Evolutionary conservation across 2,113 vertebrate genomes (phyloP).

Genomic region (Paracanthobrama guichenoti): DNA sequence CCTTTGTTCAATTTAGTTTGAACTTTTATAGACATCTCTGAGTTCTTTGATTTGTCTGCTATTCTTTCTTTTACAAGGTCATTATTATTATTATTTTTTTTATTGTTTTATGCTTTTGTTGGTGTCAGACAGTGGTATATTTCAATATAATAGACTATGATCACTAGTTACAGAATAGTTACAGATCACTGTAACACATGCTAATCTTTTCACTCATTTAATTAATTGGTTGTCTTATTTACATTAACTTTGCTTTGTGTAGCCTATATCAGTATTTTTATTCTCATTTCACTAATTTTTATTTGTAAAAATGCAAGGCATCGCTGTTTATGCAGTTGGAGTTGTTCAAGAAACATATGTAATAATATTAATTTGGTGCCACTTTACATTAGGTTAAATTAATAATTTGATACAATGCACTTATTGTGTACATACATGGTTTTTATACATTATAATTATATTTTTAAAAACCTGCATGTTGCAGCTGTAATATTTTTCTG

Average conservation of each 20-base stretch:
- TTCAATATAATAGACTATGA: background rate
- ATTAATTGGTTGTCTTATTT: background rate
- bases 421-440: no score
- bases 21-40: background rate
- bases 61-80: background rate
- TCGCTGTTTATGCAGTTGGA: background rate
- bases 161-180: no score
- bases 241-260: background rate
- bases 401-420: no score
- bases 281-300: background rate
- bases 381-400: no score
- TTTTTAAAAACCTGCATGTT: no score
- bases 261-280: background rate
- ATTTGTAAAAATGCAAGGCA: background rate
- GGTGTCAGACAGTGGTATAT: background rate
- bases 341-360: background rate
- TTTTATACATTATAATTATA: no score
- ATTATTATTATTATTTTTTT: background rate
- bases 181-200: background rate
- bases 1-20: constrained; percentile 29
- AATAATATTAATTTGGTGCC: background rate
- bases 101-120: background rate
- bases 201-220: background rate
- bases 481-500: no score
- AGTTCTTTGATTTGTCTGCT: background rate